Base-by-base conservation (phyloP, 37 sponge, comb jelly and placozoan genomes). In the Tethya wilhelma region DNA sequence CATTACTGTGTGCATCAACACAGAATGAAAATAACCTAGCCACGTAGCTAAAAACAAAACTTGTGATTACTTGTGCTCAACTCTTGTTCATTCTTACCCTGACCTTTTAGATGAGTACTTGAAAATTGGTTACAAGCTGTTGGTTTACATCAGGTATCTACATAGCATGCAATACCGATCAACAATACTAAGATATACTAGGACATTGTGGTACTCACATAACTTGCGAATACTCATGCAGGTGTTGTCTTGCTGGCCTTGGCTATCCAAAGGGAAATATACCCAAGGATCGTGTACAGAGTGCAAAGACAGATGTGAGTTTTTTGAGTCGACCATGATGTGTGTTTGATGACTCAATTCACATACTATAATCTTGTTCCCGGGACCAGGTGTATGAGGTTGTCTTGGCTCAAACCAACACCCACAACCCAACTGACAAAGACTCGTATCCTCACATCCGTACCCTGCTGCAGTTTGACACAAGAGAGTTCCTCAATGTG, bases 401-500 rank as follows among this genome's bases (percentile, higher is more conserved):
- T 11, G 42, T 89, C 38, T 71, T 89, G 70, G 79, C 84, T 14
- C 44, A 58, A 42, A 78, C 68, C 37, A 89, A 89, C 31, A 58
- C 67, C n/a, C 89, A 89, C 58, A 64, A 89, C 44, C 79, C 64
- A 2, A 43, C 78, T 28, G 92, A 91, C 59, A 83, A 82, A 43
- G 84, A 31, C 46, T 36, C 46, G 31, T 91, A 87, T 67, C 92
- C 92, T 46, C 88, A 87, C 80, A 63, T 91, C 25, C 70, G 69
- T 4, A 91, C 92, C n/a, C 87, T 91, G 26, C 84, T 91, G 6
- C 59, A 84, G 32, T 94, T 90, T 80, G 95, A 94, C 62, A 84
- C 95, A 30, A 58, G 93, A 64, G 95, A 90, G 37, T 90, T 94
- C 64, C 89, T 94, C 64, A 94, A 94, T 74, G 95, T 94, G 14